Evolutionary conservation across 2,113 vertebrate genomes (phyloP), one percentile per base, ranked within the genome.

Genomic region (Mohoua ochrocephala): DNA sequence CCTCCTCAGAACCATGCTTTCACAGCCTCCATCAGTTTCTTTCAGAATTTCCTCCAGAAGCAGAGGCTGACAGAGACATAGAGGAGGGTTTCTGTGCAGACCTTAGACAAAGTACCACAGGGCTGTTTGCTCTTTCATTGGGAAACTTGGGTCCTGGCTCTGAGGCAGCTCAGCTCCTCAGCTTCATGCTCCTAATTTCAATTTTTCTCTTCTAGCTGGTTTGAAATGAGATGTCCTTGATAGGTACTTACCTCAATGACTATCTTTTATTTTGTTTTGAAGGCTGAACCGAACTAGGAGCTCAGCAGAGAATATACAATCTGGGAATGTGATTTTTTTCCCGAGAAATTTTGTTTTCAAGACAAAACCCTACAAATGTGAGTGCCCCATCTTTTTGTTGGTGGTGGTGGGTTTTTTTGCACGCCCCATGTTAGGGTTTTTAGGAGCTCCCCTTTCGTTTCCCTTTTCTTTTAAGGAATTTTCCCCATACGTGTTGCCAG

Each of bases 331-430:
- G 12, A 31, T 8, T 5, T 56, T 78, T 87, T 67, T 1, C 2
- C 4, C 6, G 5, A 26, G 24, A 68, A 67, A 3, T 61, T 90
- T 70, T 59, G 4, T 30, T 83, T 84, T 63, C 41, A 87, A 65
- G 31, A 2, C 13, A 75, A 63, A 78, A 60, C 0, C 2, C 5
- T 16, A 45, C 8, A 57, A 23, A 19, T 49, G 0, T 23, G 56
- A 45, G 7, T 0, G 0, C 6, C 9, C 24, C 21, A 5, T 63
- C 4, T 60, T 41, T 56, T 37, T 68, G n/a, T 8, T 23, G 14
- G 0, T 47, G 23, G 7, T 31, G 17, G 33, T 24, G 33, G 26
- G 10, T 1, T 5, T 33, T 64, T 31, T 37, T 33, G 2, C 6
- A 39, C 63, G 18, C 11, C 39, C n/a, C n/a, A n/a, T n/a, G n/a